Evolutionary conservation across 2,888 invertebrate species (phyloP).

Genomic region (Sialis lutaria): DNA sequence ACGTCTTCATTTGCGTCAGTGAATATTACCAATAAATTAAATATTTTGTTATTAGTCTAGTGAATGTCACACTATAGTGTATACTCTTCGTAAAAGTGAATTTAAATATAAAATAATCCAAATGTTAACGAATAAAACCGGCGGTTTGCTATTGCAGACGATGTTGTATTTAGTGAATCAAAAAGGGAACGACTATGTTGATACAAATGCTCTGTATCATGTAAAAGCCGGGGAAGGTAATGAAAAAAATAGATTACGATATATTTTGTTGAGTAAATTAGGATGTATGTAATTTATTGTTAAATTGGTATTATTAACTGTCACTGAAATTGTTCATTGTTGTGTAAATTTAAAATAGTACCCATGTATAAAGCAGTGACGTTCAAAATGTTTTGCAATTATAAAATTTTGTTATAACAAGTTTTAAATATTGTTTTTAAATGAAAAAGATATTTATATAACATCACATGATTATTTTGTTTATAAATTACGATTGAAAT

Average conservation of each 20-base stretch:
- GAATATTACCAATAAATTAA: background rate
- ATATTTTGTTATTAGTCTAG: background rate
- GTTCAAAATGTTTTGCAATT: background rate
- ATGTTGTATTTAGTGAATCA: slow-evolving; percentile 8
- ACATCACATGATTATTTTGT: too few species aligned
- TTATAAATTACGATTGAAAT: too few species aligned
- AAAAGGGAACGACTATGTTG: slow-evolving; percentile 4
- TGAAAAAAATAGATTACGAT: background rate
- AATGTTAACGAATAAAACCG: slow-evolving; percentile 4
- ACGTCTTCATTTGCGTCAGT: background rate
- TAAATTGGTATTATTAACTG: too few species aligned
- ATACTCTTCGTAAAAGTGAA: too few species aligned
- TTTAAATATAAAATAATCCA: background rate
- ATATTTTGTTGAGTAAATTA: too few species aligned
- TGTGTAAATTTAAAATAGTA: too few species aligned
- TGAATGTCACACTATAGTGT: background rate
- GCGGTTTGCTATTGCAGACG: slow-evolving; percentile 7
- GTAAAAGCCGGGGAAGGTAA: slow-evolving; percentile 1
- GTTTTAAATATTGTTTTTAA: too few species aligned
- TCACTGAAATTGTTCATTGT: too few species aligned
- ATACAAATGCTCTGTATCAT: slow-evolving; percentile 7
- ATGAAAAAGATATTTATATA: too few species aligned
- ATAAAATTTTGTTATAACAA: background rate
- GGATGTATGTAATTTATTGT: too few species aligned
- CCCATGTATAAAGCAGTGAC: too few species aligned